These are phyloP conservation scores for Calliopum simillimum DNA, from an alignment of 2,888 invertebrate genomes.

Conservation along the genomic window DNA sequence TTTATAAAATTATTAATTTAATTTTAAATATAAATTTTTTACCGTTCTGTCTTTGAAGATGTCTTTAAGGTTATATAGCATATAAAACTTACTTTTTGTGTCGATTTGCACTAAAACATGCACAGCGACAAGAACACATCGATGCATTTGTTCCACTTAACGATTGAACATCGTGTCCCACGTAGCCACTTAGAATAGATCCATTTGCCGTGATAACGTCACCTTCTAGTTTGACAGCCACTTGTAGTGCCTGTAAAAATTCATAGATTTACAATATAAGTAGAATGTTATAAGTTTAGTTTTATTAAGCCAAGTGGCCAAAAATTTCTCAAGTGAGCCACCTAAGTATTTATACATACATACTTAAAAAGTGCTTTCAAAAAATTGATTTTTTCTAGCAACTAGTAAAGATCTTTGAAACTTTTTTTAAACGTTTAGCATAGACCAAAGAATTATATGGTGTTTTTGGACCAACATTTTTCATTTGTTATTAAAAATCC, in stretches of 20 bases:
- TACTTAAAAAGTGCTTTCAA: too few species aligned
- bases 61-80: conserved; percentile 16
- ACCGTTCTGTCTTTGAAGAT: neutral
- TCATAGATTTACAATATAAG: conserved; percentile 13
- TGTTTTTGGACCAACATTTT: too few species aligned
- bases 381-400: too few species aligned
- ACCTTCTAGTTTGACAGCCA: conserved; percentile 94
- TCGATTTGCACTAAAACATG: conserved; percentile 67
- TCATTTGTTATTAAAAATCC: too few species aligned
- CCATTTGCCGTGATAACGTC: conserved; percentile 97
- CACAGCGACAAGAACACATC: conserved; percentile 68
- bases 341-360: too few species aligned
- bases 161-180: conserved; percentile 66
- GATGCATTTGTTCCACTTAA: conserved; percentile 64
- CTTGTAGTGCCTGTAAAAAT: conserved; percentile 84
- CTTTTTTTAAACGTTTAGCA: too few species aligned
- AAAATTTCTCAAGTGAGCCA: too few species aligned
- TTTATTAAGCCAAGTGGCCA: too few species aligned
- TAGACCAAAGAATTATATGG: too few species aligned
- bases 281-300: neutral
- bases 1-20: neutral
- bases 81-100: conserved; percentile 64
- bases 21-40: neutral
- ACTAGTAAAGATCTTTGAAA: too few species aligned
- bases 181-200: conserved; percentile 82